Evolutionary conservation across 2,113 vertebrate species (phyloP).

Genomic region (Lophura nycthemera): DNA sequence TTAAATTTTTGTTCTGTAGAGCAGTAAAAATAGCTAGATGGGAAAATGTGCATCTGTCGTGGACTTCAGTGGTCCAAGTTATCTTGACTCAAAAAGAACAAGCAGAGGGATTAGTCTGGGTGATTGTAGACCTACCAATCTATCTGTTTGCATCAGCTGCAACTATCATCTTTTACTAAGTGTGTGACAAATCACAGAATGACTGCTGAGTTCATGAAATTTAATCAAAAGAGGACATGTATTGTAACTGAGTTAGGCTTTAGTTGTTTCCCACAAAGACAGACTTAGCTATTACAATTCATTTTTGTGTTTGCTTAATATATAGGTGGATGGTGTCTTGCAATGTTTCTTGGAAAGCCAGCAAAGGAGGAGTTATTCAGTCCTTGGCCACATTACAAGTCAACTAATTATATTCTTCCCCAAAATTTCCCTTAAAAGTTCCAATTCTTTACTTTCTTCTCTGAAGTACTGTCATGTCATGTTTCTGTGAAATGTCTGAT

Average conservation of each 20-base stretch:
- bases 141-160: background rate
- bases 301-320: background rate
- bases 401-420: slow-evolving; percentile 12
- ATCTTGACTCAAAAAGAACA: background rate
- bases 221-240: background rate
- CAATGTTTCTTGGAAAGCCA: background rate
- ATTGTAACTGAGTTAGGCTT: background rate
- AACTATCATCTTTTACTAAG: background rate
- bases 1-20: background rate
- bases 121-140: background rate
- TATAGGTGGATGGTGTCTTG: background rate
- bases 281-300: background rate
- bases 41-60: accelerated
- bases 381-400: background rate
- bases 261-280: background rate
- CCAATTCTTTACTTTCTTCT: slow-evolving; percentile 4
- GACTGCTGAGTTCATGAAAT: background rate
- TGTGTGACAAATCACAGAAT: background rate
- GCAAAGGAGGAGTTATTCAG: background rate
- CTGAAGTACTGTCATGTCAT: background rate
- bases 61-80: background rate
- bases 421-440: slow-evolving; percentile 23
- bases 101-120: background rate
- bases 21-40: background rate
- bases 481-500: background rate